Conservation (phyloP, 1,140 invertebrate genomes). For the Lamellibrachia luymesi region DNA sequence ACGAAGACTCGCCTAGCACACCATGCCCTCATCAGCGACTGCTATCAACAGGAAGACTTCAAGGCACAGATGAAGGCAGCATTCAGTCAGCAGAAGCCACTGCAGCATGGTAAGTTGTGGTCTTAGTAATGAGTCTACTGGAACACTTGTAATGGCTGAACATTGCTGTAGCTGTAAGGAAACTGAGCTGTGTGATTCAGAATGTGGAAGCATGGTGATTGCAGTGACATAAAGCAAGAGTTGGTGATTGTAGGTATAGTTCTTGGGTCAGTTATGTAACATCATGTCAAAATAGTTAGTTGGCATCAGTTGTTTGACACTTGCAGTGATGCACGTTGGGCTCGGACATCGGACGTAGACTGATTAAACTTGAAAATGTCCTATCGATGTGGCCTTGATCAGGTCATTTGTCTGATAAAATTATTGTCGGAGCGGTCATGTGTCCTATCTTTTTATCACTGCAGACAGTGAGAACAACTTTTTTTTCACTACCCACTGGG, state of each 20-base stretch:
- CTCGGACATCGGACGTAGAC: too few relatives aligned
- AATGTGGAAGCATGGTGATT: neutral
- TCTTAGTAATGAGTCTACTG: neutral
- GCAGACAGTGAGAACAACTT: too few relatives aligned
- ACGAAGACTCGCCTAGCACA: neutral
- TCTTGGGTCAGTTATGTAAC: neutral
- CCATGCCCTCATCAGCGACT: neutral
- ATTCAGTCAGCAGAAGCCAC: neutral
- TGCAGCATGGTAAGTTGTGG: neutral
- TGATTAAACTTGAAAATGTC: too few relatives aligned
- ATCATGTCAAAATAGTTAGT: neutral
- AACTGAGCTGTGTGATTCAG: neutral
- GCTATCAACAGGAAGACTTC: neutral
- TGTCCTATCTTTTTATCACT: too few relatives aligned
- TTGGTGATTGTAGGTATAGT: neutral
- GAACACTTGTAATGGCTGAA: too few relatives aligned
- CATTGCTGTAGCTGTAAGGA: neutral
- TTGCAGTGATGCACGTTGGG: neutral
- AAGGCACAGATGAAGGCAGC: neutral
- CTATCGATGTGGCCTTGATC: too few relatives aligned
- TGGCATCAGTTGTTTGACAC: neutral
- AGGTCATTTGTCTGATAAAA: too few relatives aligned
- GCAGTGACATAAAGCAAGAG: neutral
- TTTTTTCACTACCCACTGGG: too few relatives aligned
- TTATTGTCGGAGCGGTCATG: too few relatives aligned